These are phyloP conservation scores for Microplitis mediator DNA, from an alignment of 1,140 invertebrate species.

Conservation along the genomic window DNA sequence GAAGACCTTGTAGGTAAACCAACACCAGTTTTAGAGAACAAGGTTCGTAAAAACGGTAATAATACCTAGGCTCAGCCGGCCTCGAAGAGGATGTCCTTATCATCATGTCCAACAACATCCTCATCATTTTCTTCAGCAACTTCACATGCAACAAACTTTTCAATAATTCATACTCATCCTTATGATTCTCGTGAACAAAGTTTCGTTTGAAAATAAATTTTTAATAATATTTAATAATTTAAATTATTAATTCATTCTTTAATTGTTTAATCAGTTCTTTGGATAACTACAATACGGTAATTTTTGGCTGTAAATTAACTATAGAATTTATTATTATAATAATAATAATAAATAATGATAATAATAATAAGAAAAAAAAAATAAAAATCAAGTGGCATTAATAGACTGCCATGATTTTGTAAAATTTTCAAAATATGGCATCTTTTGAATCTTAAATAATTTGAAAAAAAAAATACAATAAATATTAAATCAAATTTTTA, in stretches of 20 bases:
- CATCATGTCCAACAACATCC: slow-evolving; percentile 52
- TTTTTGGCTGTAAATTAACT: too few relatives aligned
- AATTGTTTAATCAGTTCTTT: background rate
- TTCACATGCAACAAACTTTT: slow-evolving; percentile 55
- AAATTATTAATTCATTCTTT: background rate
- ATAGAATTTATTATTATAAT: background rate
- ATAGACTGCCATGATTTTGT: background rate
- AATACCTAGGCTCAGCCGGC: slow-evolving; percentile 55
- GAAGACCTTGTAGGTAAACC: slow-evolving; percentile 53
- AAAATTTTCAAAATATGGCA: background rate
- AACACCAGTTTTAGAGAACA: slow-evolving; percentile 48
- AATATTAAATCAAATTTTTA: background rate
- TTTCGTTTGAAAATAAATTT: slow-evolving; percentile 44
- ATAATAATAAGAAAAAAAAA: background rate
- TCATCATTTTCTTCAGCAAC: slow-evolving; percentile 54
- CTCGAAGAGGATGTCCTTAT: slow-evolving; percentile 53
- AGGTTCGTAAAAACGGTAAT: slow-evolving; percentile 52
- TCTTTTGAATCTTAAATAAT: background rate
- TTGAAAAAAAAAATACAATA: background rate
- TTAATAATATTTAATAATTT: background rate
- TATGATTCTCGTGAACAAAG: slow-evolving; percentile 57
- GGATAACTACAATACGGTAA: background rate
- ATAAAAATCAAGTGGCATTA: background rate
- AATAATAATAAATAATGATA: background rate
- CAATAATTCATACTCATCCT: slow-evolving; percentile 57